phyloP scores from a whole-genome alignment of 1,140 invertebrate genomes.

The Cydia splendana region DNA sequence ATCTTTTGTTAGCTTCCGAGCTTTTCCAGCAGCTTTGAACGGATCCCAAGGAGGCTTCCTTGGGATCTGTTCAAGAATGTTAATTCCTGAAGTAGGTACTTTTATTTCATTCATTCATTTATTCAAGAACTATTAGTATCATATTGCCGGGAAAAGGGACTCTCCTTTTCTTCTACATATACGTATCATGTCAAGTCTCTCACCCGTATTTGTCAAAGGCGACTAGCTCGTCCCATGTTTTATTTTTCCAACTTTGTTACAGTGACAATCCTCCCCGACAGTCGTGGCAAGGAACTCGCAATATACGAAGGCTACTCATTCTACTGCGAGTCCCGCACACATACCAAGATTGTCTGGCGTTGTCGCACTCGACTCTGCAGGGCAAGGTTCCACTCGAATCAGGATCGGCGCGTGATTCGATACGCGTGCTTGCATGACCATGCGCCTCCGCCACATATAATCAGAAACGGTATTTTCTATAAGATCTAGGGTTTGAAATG shows the following conservation, averaged over 20 bases:
- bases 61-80: too few relatives aligned
- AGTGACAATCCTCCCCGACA: not conserved
- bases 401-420: not conserved
- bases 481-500: not conserved
- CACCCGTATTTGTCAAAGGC: too few relatives aligned
- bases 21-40: too few relatives aligned
- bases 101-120: too few relatives aligned
- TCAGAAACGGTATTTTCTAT: not conserved
- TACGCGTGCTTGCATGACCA: not conserved
- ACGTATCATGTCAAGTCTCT: too few relatives aligned
- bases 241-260: not conserved
- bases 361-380: not conserved
- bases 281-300: not conserved
- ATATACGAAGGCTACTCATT: not conserved
- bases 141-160: too few relatives aligned
- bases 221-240: not conserved
- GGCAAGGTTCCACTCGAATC: not conserved
- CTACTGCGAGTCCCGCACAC: not conserved
- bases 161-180: too few relatives aligned
- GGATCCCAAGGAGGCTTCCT: too few relatives aligned
- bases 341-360: not conserved
- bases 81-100: too few relatives aligned
- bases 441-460: not conserved
- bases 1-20: too few relatives aligned
- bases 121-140: too few relatives aligned